Percentiles rank a stretch among this genome's conserved stretches.
These are phyloP conservation scores for Myotis davidii DNA, from an alignment of 2,113 vertebrate genomes.

Conservation along the genomic window DNA sequence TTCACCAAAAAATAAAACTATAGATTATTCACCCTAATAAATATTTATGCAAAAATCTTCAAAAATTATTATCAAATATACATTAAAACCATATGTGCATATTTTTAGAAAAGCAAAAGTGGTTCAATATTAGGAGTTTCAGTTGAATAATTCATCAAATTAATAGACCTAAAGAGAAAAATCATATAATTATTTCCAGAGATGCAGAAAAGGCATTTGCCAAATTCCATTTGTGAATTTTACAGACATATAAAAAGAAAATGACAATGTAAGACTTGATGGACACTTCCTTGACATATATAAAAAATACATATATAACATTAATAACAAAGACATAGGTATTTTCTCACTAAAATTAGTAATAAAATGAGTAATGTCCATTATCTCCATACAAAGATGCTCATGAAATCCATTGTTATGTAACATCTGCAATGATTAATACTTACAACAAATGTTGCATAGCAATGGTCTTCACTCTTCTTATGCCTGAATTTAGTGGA, in stretches of 20 bases:
- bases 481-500: neutral
- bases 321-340: neutral
- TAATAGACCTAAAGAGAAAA: conserved; percentile 14
- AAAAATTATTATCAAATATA: conserved; percentile 27
- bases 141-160: neutral
- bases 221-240: neutral
- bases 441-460: neutral
- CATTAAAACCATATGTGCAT: neutral
- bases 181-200: neutral
- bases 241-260: neutral
- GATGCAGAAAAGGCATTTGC: neutral
- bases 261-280: neutral
- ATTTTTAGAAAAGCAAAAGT: neutral
- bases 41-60: conserved; percentile 6
- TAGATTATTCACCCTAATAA: neutral
- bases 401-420: neutral
- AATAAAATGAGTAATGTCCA: neutral
- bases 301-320: neutral
- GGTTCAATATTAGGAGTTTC: neutral
- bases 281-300: neutral
- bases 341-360: neutral
- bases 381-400: neutral
- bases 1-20: neutral
- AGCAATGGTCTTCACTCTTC: neutral
- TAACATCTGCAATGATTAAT: neutral